Percentiles rank a stretch among this genome's conserved stretches.
Conservation (phyloP, 2,113 vertebrate species). For the Tupaia chinensis region DNA sequence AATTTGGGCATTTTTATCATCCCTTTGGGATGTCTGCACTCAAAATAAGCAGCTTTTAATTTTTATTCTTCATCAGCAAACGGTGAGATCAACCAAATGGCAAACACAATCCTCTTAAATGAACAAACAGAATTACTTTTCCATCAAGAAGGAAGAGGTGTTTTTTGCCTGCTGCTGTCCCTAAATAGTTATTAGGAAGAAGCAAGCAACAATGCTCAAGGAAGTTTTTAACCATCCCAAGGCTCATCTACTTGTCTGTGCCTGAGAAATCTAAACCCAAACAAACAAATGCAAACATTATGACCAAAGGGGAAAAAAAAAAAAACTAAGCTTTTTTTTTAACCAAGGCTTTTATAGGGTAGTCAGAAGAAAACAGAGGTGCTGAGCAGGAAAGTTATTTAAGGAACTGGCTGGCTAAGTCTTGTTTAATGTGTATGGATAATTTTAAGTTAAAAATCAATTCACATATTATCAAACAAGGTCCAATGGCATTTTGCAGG, state of each 20-base stretch:
- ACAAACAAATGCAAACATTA: not conserved
- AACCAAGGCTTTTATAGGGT: not conserved
- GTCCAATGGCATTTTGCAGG: not conserved
- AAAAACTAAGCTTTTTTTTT: not conserved
- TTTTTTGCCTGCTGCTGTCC: not conserved
- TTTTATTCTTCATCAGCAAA: not conserved
- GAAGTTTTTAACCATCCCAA: not conserved
- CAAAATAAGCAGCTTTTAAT: slow-evolving; percentile 40
- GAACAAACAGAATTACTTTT: slow-evolving; percentile 40
- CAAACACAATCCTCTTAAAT: slow-evolving; percentile 2
- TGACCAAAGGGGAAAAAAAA: no score
- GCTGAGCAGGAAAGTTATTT: not conserved
- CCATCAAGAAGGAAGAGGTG: slow-evolving; percentile 25
- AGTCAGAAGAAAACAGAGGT: not conserved
- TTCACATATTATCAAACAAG: not conserved
- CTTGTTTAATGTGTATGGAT: not conserved
- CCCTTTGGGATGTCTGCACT: not conserved
- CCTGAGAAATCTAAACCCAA: not conserved
- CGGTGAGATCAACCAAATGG: not conserved
- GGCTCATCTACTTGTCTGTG: not conserved
- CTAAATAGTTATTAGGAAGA: not conserved
- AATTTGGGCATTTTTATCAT: not conserved
- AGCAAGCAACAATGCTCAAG: not conserved
- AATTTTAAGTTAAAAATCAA: not conserved
- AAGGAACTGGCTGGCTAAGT: not conserved